Base-by-base conservation (phyloP, 2,888 invertebrate genomes). In the Coleophora flavipennella region DNA sequence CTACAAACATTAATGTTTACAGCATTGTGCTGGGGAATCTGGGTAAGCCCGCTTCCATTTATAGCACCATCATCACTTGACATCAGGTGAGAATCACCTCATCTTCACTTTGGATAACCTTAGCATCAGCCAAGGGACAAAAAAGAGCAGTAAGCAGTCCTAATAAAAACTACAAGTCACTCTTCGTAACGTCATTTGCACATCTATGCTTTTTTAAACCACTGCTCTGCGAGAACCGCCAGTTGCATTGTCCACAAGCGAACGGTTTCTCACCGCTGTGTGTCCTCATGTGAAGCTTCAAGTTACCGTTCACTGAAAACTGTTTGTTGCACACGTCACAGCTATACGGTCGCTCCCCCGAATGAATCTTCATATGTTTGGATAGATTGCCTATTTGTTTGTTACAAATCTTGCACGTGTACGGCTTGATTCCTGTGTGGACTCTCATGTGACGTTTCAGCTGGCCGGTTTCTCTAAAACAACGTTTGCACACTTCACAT, bases 331-430 rank as follows among this genome's bases (percentile, higher is more conserved):
- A 77, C 0, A 77, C 33, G 10, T 42, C 46, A 45, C 77, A 77
- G 8, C 48, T 64, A 34, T 41, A 77, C 0, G 70, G 68, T 0
- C 65, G 57, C 0, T 68, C 70, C 1, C 73, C 74, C 0, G 72
- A 63, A 41, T 83, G 83, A 0, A 77, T 59, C 0, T 65, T 54
- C 80, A 80, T 79, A 47, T 81, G 81, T 25, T 79, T 79, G 0
- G 79, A 69, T 6, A 81, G 42, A 48, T 80, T 79, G 0, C 76
- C 75, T 8, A 81, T 76, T 36, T 83, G 79, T 28, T 83, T 83
- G 31, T 79, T 77, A 38, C 83, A 83, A 1, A 83, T 56, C 39
- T 79, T 78, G 40, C 83, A 83, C 0, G 78, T 78, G 29, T 77
- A 79, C 0, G 79, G 71, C 33, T 80, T 80, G 0, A 75, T 43